Evolutionary conservation across 2,797 vertebrate genomes (phyloP).

Genomic region (Bryconaethiops microstoma): DNA sequence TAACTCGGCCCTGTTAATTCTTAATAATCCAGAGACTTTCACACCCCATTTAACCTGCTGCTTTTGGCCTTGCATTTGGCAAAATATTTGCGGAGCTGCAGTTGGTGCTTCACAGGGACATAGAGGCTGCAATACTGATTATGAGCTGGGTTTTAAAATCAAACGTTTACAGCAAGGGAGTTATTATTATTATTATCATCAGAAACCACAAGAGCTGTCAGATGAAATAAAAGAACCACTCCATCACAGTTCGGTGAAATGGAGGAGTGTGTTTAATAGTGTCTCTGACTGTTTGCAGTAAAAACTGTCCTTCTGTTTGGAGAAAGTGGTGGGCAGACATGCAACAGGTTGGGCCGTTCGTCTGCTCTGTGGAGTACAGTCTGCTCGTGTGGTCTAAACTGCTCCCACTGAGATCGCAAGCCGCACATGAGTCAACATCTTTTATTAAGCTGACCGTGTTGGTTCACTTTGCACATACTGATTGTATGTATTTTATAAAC

Average conservation of each 20-base stretch:
- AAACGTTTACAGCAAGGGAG: slow-evolving; percentile 37
- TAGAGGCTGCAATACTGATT: slow-evolving; percentile 33
- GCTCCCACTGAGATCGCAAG: slow-evolving; percentile 47
- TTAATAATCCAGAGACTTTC: slow-evolving; percentile 82
- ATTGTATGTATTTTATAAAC: slow-evolving; percentile 54
- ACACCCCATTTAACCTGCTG: slow-evolving; percentile 74
- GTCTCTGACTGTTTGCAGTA: slow-evolving; percentile 58
- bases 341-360: slow-evolving; percentile 35
- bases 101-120: slow-evolving; percentile 51
- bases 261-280: slow-evolving; percentile 51
- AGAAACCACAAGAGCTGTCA: slow-evolving; percentile 62
- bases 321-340: slow-evolving; percentile 40
- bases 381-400: slow-evolving; percentile 40
- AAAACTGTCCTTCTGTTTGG: slow-evolving; percentile 51
- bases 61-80: slow-evolving; percentile 66
- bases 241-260: slow-evolving; percentile 62
- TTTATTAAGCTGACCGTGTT: slow-evolving; percentile 45
- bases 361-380: slow-evolving; percentile 43
- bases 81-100: slow-evolving; percentile 61
- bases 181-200: slow-evolving; percentile 54
- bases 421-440: slow-evolving; percentile 26
- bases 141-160: slow-evolving; percentile 41
- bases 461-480: slow-evolving; percentile 43
- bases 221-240: slow-evolving; percentile 61
- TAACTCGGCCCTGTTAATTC: slow-evolving; percentile 81